Base-by-base conservation (phyloP, 2,888 invertebrate genomes). In the Linnaemya vulpina region DNA sequence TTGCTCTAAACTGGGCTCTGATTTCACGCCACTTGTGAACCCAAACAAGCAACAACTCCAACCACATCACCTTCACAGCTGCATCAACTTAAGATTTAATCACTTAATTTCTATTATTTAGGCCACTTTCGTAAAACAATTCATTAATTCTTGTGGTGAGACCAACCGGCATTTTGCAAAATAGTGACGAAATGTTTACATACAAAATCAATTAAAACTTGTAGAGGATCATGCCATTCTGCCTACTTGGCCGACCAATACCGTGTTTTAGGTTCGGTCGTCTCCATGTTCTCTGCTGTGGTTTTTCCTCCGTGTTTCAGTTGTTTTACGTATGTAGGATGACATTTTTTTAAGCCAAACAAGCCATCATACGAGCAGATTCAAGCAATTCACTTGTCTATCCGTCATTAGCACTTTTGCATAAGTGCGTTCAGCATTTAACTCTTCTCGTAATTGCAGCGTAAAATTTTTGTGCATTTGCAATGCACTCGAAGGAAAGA, bases 331-430 rank as follows among this genome's bases (percentile, higher is more conserved):
- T 49, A 82, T 63, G 82, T 82, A 84, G 76, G 77, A 73, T 85
- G 82, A 85, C 78, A 85, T 40, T 55, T 74, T 62, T 78, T 70
- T 73, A 40, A 65, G 25, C 58, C 67, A 35, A 73, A 13, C 77
- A 55, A 74, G 49, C 55, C 73, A 81, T 77, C 62, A 84, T 73
- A 49, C 77, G n/a, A n/a, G n/a, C n/a, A n/a, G n/a, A 68, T 81
- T 73, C 74, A 58, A 75, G 71, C 78, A 75, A 75, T 67, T 76
- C 80, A 80, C 46, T 51, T 73, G 53, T 68, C 40, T 80, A 51
- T 70, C 65, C 79, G 85, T 85, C 78, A 78, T 81, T 82, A 78
- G 70, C 78, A 82, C 60, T 55, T 67, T 75, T 67, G 63, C 65
- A 62, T 51, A 82, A 78, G 74, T 71, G 60, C 75, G 11, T 60